A percentile compares a stretch with the other conserved stretches of the same genome.
phyloP scores from a whole-genome alignment of 2,888 invertebrate genomes.

The Cybosia mesomella region DNA sequence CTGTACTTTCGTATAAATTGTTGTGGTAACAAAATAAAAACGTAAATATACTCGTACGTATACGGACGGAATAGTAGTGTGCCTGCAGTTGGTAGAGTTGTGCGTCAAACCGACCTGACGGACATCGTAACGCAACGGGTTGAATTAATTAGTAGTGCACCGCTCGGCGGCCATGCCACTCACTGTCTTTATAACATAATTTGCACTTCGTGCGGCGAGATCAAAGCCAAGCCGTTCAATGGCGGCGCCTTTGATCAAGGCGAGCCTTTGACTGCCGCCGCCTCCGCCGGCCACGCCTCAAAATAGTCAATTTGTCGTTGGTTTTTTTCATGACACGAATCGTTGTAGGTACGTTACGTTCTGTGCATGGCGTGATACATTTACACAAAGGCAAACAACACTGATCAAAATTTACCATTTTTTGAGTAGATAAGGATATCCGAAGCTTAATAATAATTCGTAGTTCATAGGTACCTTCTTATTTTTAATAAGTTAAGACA shows the following conservation, averaged over 20 bases:
- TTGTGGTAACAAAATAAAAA: neutral
- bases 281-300: slow-evolving; percentile 81
- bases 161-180: slow-evolving; percentile 78
- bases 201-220: slow-evolving; percentile 86
- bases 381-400: slow-evolving; percentile 42
- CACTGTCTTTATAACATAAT: slow-evolving; percentile 87
- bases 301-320: slow-evolving; percentile 84
- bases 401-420: slow-evolving; percentile 19
- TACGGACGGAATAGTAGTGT: neutral
- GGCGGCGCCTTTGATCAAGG: slow-evolving; percentile 85
- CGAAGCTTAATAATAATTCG: neutral
- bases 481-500: too few species aligned
- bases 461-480: neutral
- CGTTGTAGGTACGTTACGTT: too few species aligned
- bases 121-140: slow-evolving; percentile 62
- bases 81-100: slow-evolving; percentile 7
- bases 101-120: slow-evolving; percentile 40
- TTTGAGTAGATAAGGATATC: too few species aligned
- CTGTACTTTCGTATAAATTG: too few species aligned
- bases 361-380: slow-evolving; percentile 38
- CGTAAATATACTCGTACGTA: neutral
- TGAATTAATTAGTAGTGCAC: slow-evolving; percentile 84
- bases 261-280: slow-evolving; percentile 83
- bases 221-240: slow-evolving; percentile 82
- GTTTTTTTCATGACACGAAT: slow-evolving; percentile 65